These are phyloP conservation scores for Poecilia picta DNA, from an alignment of 2,797 vertebrate genomes.

Conservation along the genomic window DNA sequence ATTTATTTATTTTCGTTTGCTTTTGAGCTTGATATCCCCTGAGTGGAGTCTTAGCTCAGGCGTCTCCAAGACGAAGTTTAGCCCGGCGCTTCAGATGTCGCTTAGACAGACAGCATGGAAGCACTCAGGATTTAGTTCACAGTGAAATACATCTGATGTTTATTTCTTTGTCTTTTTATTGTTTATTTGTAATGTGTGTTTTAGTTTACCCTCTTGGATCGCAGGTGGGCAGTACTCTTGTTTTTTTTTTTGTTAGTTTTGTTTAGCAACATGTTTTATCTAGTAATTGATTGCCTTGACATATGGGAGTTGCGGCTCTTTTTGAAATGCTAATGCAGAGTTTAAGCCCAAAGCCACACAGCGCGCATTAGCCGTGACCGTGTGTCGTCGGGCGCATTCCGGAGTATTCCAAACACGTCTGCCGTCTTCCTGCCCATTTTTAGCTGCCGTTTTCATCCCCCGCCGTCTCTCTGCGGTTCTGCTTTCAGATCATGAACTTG, in stretches of 20 bases:
- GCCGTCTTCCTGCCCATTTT: slow-evolving; percentile 16
- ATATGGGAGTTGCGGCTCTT: slow-evolving; percentile 39
- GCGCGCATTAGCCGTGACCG: slow-evolving; percentile 48
- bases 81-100: slow-evolving; percentile 22
- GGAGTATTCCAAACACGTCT: slow-evolving; percentile 50
- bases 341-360: slow-evolving; percentile 65
- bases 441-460: slow-evolving; percentile 54
- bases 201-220: slow-evolving; percentile 25
- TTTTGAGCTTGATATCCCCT: slow-evolving; percentile 43
- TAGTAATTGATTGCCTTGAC: slow-evolving; percentile 72
- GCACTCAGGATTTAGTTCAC: slow-evolving; percentile 1
- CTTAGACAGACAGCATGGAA: slow-evolving; percentile 45
- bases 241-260: slow-evolving; percentile 17
- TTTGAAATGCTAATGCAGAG: slow-evolving; percentile 72
- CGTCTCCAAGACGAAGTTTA: slow-evolving; percentile 30
- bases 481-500: slow-evolving; percentile 34
- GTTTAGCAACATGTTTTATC: slow-evolving; percentile 58
- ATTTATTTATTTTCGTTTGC: slow-evolving; percentile 38
- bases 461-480: slow-evolving; percentile 24
- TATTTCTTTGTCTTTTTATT: neutral
- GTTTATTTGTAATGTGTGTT: neutral
- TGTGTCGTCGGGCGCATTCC: slow-evolving; percentile 21
- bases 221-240: slow-evolving; percentile 40
- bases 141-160: neutral
- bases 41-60: slow-evolving; percentile 36